These are phyloP conservation scores for Eilema sororculum DNA, from an alignment of 2,888 invertebrate genomes.

Conservation along the genomic window DNA sequence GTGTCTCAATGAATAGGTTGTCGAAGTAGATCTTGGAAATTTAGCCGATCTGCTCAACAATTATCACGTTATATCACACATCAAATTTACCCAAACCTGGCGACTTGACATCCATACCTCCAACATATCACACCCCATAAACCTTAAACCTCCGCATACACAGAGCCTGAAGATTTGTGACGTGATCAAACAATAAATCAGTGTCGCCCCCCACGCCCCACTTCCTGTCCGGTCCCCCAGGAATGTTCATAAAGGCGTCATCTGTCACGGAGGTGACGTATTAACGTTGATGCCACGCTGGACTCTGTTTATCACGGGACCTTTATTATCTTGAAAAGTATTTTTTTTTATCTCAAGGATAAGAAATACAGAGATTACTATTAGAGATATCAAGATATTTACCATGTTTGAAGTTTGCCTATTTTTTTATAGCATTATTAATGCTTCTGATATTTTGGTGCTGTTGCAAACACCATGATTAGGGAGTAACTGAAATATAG, in stretches of 20 bases:
- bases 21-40: no score
- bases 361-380: background rate
- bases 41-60: no score
- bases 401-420: no score
- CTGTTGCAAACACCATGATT: no score
- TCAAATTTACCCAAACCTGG: background rate
- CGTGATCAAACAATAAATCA: slow-evolving; percentile 54
- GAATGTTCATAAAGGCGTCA: slow-evolving; percentile 57
- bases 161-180: slow-evolving; percentile 49
- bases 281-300: slow-evolving; percentile 42
- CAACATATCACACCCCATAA: slow-evolving; percentile 34
- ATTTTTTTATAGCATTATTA: no score
- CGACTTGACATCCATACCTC: slow-evolving; percentile 6
- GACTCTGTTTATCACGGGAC: slow-evolving; percentile 22
- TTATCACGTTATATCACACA: background rate
- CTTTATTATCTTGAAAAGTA: slow-evolving; percentile 12
- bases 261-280: slow-evolving; percentile 50
- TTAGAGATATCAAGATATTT: no score
- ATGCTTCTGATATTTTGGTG: no score
- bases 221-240: slow-evolving; percentile 39
- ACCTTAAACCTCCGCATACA: slow-evolving; percentile 23
- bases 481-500: no score
- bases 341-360: slow-evolving; percentile 4
- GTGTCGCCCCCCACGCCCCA: slow-evolving; percentile 32
- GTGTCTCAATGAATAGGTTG: no score